Conservation (phyloP, 2,113 vertebrate species). For the Tauraco erythrolophus region DNA sequence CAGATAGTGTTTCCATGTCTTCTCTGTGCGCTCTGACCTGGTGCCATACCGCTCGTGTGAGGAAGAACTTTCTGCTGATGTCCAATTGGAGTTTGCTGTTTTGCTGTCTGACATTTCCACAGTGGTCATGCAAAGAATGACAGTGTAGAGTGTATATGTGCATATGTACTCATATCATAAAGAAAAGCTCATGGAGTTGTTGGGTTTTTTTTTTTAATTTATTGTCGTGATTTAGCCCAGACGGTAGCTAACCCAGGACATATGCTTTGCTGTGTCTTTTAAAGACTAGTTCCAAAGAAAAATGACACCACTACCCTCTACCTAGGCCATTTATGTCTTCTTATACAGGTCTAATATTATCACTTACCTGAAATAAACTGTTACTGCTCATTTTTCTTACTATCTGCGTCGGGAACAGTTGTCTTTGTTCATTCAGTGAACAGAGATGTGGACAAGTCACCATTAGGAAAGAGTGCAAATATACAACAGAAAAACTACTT, state of each 20-base stretch:
- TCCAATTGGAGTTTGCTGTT: background rate
- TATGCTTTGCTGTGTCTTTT: background rate
- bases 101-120: background rate
- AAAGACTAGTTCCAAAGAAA: background rate
- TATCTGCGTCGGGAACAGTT: background rate
- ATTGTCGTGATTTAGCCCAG: too few species aligned
- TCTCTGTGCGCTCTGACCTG: background rate
- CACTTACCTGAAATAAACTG: background rate
- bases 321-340: background rate
- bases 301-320: background rate
- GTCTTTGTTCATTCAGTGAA: background rate
- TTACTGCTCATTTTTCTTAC: background rate
- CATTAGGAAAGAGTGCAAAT: background rate
- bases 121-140: background rate
- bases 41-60: accelerated
- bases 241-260: too few species aligned
- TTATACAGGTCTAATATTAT: background rate
- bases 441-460: background rate
- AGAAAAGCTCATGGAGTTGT: background rate
- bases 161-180: background rate
- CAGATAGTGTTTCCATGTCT: background rate
- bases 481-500: background rate
- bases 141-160: background rate
- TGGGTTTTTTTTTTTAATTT: background rate
- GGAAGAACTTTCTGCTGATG: background rate